phyloP scores from a whole-genome alignment of 2,888 invertebrate species.

The Habroteleia sp. region DNA sequence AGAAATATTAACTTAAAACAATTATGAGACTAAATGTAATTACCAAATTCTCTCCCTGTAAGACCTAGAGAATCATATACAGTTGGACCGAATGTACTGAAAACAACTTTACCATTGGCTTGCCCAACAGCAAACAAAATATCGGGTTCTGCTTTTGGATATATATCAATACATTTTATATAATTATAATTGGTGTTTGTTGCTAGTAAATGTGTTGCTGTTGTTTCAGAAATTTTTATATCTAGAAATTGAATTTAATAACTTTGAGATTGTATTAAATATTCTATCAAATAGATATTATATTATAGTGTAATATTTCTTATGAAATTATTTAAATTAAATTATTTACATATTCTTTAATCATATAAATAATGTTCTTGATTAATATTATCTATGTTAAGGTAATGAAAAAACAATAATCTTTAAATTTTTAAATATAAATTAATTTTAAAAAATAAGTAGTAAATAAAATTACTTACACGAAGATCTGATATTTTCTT shows the following conservation, averaged over 20 bases:
- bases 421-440: too few species aligned
- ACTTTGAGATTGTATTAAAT: background rate
- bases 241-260: slow-evolving; percentile 79
- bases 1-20: too few species aligned
- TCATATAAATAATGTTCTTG: too few species aligned
- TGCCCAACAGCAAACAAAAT: slow-evolving; percentile 93
- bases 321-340: too few species aligned
- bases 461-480: slow-evolving; percentile 77
- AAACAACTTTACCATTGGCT: slow-evolving; percentile 92
- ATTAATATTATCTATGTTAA: too few species aligned
- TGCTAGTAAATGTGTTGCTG: slow-evolving; percentile 87
- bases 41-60: slow-evolving; percentile 90
- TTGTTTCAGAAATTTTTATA: slow-evolving; percentile 86
- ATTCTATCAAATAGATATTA: too few species aligned
- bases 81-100: slow-evolving; percentile 89
- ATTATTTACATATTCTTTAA: slow-evolving; percentile 1
- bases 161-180: slow-evolving; percentile 93
- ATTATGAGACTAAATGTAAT: too few species aligned
- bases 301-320: too few species aligned
- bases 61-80: slow-evolving; percentile 86
- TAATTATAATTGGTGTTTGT: slow-evolving; percentile 89
- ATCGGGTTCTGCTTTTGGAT: slow-evolving; percentile 88
- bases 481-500: slow-evolving; percentile 82
- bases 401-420: too few species aligned
- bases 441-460: too few species aligned